Evolutionary conservation across 1,140 invertebrate genomes (phyloP).

Genomic region (Tyrophagus putrescentiae): DNA sequence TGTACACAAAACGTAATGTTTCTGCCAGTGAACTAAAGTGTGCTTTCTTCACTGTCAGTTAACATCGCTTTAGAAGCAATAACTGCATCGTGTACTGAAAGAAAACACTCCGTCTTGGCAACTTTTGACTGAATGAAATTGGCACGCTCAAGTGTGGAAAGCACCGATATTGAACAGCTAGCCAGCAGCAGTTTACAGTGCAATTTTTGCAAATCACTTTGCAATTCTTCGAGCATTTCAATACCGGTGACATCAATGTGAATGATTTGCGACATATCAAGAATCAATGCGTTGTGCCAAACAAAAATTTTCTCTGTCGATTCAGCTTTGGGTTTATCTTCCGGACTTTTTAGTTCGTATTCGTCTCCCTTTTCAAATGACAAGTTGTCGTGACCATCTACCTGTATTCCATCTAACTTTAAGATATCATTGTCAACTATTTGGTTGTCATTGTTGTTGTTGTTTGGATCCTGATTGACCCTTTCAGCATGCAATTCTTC

Average conservation of each 20-base stretch:
- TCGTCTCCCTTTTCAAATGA: no score
- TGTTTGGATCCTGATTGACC: neutral
- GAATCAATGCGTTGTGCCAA: neutral
- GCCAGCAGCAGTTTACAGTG: neutral
- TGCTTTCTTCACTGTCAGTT: no score
- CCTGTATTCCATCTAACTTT: no score
- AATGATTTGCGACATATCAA: neutral
- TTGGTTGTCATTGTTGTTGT: no score
- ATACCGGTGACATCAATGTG: neutral
- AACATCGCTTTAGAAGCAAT: constrained; percentile 7
- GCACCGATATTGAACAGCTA: neutral
- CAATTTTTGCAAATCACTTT: neutral
- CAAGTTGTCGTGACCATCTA: no score
- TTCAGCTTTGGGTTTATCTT: no score
- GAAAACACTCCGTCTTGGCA: neutral
- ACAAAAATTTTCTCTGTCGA: no score
- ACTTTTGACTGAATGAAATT: neutral
- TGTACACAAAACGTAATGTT: no score
- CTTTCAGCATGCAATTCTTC: neutral
- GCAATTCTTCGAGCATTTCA: neutral
- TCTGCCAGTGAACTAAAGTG: no score
- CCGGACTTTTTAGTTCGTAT: no score
- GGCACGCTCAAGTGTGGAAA: neutral
- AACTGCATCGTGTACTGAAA: constrained; percentile 6
- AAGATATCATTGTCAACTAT: no score